Conservation (phyloP, 1,140 invertebrate genomes). For the Hylyphantes graminicola region DNA sequence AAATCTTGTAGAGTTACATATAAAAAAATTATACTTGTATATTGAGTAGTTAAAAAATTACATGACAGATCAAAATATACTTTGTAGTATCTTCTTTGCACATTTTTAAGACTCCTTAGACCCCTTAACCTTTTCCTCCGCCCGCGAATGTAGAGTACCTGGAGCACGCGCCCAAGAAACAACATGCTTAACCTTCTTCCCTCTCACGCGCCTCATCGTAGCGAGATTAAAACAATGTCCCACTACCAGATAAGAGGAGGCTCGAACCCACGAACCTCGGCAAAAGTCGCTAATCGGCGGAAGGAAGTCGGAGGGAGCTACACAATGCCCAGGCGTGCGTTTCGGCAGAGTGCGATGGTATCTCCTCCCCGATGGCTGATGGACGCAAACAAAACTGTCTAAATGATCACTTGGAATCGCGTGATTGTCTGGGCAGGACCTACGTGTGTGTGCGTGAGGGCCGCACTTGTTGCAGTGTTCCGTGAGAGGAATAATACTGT, state of each 20-base stretch:
- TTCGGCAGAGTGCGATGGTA: not conserved
- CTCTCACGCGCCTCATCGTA: not conserved
- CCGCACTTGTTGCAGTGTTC: too few relatives aligned
- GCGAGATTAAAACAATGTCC: constrained; percentile 39
- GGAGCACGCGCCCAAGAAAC: constrained; percentile 15
- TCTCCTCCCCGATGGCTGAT: not conserved
- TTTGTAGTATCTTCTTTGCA: too few relatives aligned
- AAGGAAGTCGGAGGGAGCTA: constrained; percentile 24
- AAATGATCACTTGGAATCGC: not conserved
- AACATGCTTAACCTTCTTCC: constrained; percentile 22
- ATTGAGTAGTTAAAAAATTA: too few relatives aligned
- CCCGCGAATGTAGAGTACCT: not conserved
- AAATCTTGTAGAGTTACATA: too few relatives aligned
- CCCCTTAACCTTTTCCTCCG: too few relatives aligned
- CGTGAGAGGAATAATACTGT: too few relatives aligned
- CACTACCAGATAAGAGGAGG: constrained; percentile 15
- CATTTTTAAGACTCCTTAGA: too few relatives aligned
- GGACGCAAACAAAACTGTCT: too few relatives aligned
- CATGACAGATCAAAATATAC: too few relatives aligned
- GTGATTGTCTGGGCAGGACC: not conserved
- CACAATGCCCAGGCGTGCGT: constrained; percentile 47
- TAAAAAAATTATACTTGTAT: too few relatives aligned
- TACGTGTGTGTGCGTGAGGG: constrained; percentile 15
- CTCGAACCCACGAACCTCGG: constrained; percentile 4
- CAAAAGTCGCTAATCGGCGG: not conserved